A percentile compares a stretch with the other conserved stretches of the same genome.
Conservation (phyloP, 1,140 invertebrate genomes). For the Tigriopus japonicus region DNA sequence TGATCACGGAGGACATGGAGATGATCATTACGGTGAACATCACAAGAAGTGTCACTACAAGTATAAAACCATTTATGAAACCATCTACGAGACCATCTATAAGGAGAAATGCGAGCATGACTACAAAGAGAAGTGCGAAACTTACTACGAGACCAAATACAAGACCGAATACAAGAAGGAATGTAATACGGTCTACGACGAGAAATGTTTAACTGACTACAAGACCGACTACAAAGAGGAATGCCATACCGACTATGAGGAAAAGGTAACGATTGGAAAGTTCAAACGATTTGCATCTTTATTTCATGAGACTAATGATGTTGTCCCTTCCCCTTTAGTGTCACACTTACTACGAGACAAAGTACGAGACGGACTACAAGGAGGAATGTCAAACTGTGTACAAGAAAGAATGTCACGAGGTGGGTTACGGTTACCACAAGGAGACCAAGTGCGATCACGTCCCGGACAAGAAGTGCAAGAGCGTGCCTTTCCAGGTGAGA, state of each 20-base stretch:
- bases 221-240: conserved; percentile 10
- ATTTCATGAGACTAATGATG: conserved; percentile 7
- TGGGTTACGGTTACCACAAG: not conserved
- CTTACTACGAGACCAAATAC: conserved; percentile 14
- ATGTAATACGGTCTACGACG: conserved; percentile 11
- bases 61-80: conserved; percentile 13
- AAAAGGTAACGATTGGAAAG: conserved; percentile 4
- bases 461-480: conserved; percentile 5
- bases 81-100: conserved; percentile 10
- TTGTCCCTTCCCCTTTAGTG: conserved; percentile 2
- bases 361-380: conserved; percentile 11
- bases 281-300: not conserved
- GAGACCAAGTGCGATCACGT: conserved; percentile 7
- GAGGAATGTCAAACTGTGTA: conserved; percentile 8
- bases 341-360: conserved; percentile 10
- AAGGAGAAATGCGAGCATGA: conserved; percentile 9
- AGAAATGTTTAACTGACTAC: conserved; percentile 6
- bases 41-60: not conserved
- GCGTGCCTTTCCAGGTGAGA: conserved; percentile 7
- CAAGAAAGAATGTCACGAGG: conserved; percentile 3
- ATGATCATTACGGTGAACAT: no score
- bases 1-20: no score
- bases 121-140: conserved; percentile 13
- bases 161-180: conserved; percentile 10
- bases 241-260: conserved; percentile 14